phyloP scores from a whole-genome alignment of 1,140 invertebrate species.

The Scaptomyza montana region DNA sequence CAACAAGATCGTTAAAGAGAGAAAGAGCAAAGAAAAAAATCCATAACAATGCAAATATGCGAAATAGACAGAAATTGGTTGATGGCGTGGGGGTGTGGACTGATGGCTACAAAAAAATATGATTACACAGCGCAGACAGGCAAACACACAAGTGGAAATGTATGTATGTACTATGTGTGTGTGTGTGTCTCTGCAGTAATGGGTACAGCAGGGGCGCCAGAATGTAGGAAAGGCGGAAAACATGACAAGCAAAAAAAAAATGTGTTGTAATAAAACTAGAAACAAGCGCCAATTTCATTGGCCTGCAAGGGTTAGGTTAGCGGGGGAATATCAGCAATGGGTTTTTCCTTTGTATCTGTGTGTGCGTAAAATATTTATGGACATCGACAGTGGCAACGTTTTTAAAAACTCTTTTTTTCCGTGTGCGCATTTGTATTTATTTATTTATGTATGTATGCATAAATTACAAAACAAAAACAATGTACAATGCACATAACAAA shows the following conservation, averaged over 20 bases:
- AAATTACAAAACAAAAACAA: constrained; percentile 57
- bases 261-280: constrained; percentile 76
- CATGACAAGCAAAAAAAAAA: constrained; percentile 70
- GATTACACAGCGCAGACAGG: constrained; percentile 50
- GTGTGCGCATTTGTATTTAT: constrained; percentile 40
- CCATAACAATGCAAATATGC: constrained; percentile 57
- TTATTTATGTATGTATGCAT: constrained; percentile 60
- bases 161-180: constrained; percentile 20
- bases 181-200: constrained; percentile 43
- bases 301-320: constrained; percentile 26
- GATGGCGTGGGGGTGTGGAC: neutral
- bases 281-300: constrained; percentile 78
- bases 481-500: constrained; percentile 44
- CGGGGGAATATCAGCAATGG: constrained; percentile 11
- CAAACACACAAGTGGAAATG: constrained; percentile 28
- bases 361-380: constrained; percentile 65
- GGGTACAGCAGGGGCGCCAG: constrained; percentile 72
- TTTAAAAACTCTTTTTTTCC: constrained; percentile 62
- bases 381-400: constrained; percentile 63
- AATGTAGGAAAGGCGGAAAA: constrained; percentile 66
- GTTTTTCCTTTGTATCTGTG: constrained; percentile 9
- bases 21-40: constrained; percentile 19
- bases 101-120: constrained; percentile 41
- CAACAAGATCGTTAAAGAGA: constrained; percentile 28
- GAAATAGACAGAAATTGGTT: constrained; percentile 40